Evolutionary conservation across 2,113 vertebrate species (phyloP).

Genomic region (Bos taurus): DNA sequence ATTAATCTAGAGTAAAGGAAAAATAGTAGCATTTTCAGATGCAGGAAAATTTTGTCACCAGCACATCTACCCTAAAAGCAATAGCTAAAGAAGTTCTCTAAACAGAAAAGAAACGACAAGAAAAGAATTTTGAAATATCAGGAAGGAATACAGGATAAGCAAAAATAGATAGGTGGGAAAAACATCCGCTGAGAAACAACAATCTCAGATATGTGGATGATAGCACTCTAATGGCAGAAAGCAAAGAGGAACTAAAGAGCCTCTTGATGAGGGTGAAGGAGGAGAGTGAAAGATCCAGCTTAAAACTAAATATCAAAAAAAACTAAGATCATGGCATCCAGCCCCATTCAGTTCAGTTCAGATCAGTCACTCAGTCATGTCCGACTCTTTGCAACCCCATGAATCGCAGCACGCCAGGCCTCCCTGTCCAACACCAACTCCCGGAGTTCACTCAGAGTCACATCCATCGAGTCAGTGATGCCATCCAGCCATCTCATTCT

Average conservation of each 20-base stretch:
- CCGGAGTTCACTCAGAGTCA: no score
- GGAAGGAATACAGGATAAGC: background rate
- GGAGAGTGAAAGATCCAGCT: background rate
- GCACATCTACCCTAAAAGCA: background rate
- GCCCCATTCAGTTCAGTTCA: no score
- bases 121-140: background rate
- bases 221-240: background rate
- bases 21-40: background rate
- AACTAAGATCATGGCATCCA: background rate
- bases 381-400: no score
- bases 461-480: no score
- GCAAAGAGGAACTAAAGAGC: background rate
- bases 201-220: background rate
- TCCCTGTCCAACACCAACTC: no score
- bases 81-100: background rate
- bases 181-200: background rate
- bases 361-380: no score
- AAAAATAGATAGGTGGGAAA: background rate
- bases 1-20: background rate
- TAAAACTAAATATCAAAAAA: background rate
- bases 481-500: no score
- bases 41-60: background rate
- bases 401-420: no score
- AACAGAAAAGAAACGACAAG: background rate
- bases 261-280: background rate